Conservation (phyloP, 2,888 invertebrate species). For the Linnaemya vulpina region DNA sequence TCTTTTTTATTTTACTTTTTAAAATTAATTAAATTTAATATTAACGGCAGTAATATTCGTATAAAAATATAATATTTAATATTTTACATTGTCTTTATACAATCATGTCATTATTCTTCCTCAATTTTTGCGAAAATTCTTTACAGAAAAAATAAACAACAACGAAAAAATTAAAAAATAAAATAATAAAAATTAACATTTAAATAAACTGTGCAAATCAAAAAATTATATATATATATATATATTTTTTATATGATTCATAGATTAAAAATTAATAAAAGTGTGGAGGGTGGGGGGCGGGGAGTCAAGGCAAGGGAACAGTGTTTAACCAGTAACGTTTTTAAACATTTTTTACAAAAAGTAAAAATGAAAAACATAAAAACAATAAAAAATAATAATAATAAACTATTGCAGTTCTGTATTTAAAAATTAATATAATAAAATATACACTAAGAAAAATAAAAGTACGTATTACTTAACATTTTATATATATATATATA, state of each 20-base stretch:
- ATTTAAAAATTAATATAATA: slow-evolving; percentile 63
- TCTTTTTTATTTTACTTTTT: slow-evolving; percentile 77
- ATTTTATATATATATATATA: too few relatives aligned
- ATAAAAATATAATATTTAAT: slow-evolving; percentile 74
- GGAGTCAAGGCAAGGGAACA: slow-evolving; percentile 17
- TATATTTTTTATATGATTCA: neutral
- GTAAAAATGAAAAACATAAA: slow-evolving; percentile 56
- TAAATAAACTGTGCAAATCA: slow-evolving; percentile 64
- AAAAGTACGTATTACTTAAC: slow-evolving; percentile 54
- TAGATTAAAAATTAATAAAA: slow-evolving; percentile 19
- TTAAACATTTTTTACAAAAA: slow-evolving; percentile 61
- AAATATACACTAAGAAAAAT: slow-evolving; percentile 65
- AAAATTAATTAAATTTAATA: slow-evolving; percentile 76
- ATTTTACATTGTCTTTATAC: slow-evolving; percentile 73
- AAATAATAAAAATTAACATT: slow-evolving; percentile 63
- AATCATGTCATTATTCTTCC: slow-evolving; percentile 45
- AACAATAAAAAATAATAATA: slow-evolving; percentile 50
- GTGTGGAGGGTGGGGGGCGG: neutral
- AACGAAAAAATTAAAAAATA: too few relatives aligned
- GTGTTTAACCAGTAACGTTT: slow-evolving; percentile 36
- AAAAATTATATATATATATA: slow-evolving; percentile 35
- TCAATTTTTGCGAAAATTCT: slow-evolving; percentile 46
- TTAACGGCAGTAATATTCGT: slow-evolving; percentile 76
- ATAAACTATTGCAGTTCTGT: slow-evolving; percentile 71
- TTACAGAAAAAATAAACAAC: slow-evolving; percentile 61